Percentiles rank a stretch among this genome's conserved stretches.
Conservation (phyloP, 1,140 invertebrate genomes). For the Microplitis mediator region DNA sequence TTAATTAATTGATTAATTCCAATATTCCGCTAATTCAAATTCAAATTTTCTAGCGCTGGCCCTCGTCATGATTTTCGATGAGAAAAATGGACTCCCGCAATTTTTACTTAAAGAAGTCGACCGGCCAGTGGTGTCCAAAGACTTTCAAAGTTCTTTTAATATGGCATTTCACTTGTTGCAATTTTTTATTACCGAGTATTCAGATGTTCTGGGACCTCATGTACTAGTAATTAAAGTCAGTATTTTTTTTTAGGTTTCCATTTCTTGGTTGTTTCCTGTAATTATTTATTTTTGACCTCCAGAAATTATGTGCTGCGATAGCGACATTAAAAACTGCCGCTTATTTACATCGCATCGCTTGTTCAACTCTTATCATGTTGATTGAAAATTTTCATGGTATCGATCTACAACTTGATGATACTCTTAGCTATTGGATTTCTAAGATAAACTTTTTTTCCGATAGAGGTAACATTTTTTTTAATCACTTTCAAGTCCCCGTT, state of each 20-base stretch:
- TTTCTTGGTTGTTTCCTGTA: neutral
- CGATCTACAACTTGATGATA: neutral
- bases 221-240: constrained; percentile 38
- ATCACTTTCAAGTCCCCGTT: too few species aligned
- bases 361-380: neutral
- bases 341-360: neutral
- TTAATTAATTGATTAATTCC: neutral
- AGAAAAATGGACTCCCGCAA: constrained; percentile 31
- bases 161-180: constrained; percentile 38
- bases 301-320: neutral
- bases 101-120: constrained; percentile 36
- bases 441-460: neutral
- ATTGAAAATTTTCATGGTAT: neutral
- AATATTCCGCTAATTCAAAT: constrained; percentile 1
- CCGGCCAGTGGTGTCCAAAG: neutral
- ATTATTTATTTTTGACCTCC: neutral
- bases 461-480: neutral
- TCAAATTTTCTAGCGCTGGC: constrained; percentile 33
- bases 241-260: constrained; percentile 1
- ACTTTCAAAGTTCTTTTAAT: constrained; percentile 28
- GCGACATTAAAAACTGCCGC: neutral
- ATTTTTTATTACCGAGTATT: constrained; percentile 40
- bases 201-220: constrained; percentile 37
- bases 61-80: constrained; percentile 39
- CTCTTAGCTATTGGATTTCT: neutral